Conservation (phyloP, 2,113 vertebrate species). For the Serilophus lunatus region DNA sequence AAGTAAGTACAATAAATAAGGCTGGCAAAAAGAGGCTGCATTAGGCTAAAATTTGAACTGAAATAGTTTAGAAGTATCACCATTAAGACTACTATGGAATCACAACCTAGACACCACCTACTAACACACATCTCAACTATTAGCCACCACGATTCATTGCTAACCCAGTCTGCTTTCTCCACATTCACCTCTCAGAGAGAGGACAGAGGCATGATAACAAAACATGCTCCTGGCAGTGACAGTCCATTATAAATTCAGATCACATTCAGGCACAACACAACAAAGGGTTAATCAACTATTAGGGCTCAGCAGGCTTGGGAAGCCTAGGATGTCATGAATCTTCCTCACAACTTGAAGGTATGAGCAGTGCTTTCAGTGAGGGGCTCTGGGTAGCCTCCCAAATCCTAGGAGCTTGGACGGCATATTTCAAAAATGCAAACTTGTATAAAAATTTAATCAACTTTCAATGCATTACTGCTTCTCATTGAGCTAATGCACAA, state of each 20-base stretch:
- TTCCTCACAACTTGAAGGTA: neutral
- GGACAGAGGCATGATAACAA: neutral
- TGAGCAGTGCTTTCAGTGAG: neutral
- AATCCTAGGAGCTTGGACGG: fast-evolving
- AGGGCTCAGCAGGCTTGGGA: neutral
- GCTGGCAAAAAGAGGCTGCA: neutral
- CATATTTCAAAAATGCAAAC: neutral
- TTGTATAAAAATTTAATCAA: neutral
- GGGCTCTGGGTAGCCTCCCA: neutral
- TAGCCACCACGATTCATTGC: neutral
- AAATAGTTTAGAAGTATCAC: neutral
- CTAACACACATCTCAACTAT: neutral
- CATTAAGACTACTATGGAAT: neutral
- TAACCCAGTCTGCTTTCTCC: neutral
- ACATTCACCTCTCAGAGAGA: neutral
- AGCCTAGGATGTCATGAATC: neutral
- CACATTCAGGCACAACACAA: neutral
- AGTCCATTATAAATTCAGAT: neutral
- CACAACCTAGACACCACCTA: neutral
- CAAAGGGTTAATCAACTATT: neutral
- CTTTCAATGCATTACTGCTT: neutral
- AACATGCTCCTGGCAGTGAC: neutral
- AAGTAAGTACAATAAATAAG: neutral
- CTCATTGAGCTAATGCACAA: neutral
- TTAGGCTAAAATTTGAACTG: neutral